Evolutionary conservation across 2,888 invertebrate species (phyloP).

Genomic region (Opisthograptis luteolata): DNA sequence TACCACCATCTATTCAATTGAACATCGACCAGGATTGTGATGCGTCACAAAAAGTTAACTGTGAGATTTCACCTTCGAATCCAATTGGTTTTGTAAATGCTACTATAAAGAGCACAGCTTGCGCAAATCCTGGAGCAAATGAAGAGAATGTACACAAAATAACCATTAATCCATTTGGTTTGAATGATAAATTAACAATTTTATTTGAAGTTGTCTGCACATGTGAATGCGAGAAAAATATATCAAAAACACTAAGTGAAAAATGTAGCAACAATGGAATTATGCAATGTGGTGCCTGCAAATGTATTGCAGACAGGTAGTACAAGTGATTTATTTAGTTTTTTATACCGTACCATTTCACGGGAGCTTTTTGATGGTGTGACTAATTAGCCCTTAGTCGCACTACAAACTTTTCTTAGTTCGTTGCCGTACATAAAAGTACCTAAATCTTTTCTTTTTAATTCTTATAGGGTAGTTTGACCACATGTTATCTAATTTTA

Average conservation of each 20-base stretch:
- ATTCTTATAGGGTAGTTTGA: too few relatives aligned
- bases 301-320: conserved; percentile 75
- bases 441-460: too few relatives aligned
- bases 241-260: conserved; percentile 49
- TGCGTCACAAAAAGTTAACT: conserved; percentile 31
- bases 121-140: conserved; percentile 38
- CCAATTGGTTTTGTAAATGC: conserved; percentile 45
- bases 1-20: neutral
- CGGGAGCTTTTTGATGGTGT: too few relatives aligned
- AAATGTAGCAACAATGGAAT: conserved; percentile 74
- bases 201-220: conserved; percentile 89
- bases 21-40: conserved; percentile 8
- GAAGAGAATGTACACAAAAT: conserved; percentile 14
- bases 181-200: conserved; percentile 87
- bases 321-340: neutral
- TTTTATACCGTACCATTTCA: too few relatives aligned
- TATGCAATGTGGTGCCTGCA: conserved; percentile 87
- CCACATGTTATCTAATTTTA: too few relatives aligned
- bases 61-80: conserved; percentile 44
- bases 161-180: conserved; percentile 81
- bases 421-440: too few relatives aligned
- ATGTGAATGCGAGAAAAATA: conserved; percentile 87
- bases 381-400: too few relatives aligned
- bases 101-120: conserved; percentile 48
- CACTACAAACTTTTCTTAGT: too few relatives aligned